Evolutionary conservation across 2,797 vertebrate species (phyloP), one percentile per base, ranked within the genome.

Genomic region (Alcedo atthis): DNA sequence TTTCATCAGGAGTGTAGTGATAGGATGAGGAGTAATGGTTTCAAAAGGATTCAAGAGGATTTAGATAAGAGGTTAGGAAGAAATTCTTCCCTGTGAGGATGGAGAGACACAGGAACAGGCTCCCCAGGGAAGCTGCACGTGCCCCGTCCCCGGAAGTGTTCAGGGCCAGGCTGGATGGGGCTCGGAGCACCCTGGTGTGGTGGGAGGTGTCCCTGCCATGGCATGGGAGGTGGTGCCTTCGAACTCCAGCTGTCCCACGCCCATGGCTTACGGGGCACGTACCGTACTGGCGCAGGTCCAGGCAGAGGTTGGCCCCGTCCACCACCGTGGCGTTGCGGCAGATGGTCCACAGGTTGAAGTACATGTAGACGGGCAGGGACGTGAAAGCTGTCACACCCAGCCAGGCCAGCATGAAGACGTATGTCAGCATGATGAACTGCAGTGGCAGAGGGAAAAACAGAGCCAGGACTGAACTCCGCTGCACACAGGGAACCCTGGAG

Each of bases 371-470:
- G 3, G 99, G 99, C 86, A 99, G 97, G 73, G 99, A 98, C 83
- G 99, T 99, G 94, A 99, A 99, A 21, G 99, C 99, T 8, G 99
- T 99, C 92, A 99, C 98, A 2, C 99, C 99, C 26, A 99, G 98
- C 99, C 99, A 99, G 95, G 99, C 99, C 98, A 99, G 96, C 99
- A 99, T 99, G 98, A 99, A 99, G 95, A 99, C 98, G 97, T 99
- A 99, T 24, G 99, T 99, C 98, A 99, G 98, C 99, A 99, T 99
- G 97, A 99, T 99, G 96, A 99, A 99, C 99, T 99, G 96, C 25
- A 95, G 91, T 14, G 85, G 95, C 85, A 89, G 28, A 79, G 28
- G 28, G n/a, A 78, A 46, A 61, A 53, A 9, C 21, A 68, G 88
- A 87, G 74, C 9, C 30, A 59, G 15, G 48, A 69, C 10, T 16